A percentile compares a stretch with the other conserved stretches of the same genome.
Conservation (phyloP, 2,888 invertebrate species). For the Amblyteles armatorius region DNA sequence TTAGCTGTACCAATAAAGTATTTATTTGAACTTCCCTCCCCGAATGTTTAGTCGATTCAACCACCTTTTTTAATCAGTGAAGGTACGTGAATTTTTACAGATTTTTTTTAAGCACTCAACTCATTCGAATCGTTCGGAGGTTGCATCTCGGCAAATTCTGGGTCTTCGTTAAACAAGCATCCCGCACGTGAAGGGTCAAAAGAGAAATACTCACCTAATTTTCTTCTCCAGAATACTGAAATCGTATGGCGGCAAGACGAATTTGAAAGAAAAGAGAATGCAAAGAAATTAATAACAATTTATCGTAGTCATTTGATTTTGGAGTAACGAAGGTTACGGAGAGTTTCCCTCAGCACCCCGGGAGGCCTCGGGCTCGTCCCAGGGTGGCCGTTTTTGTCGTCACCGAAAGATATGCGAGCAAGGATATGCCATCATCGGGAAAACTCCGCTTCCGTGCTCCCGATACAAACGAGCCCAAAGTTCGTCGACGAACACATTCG, state of each 20-base stretch:
- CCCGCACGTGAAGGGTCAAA: background rate
- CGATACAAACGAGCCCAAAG: background rate
- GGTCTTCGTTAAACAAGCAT: too few relatives aligned
- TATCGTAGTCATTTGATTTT: constrained; percentile 26
- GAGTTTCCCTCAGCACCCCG: constrained; percentile 78
- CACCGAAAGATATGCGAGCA: constrained; percentile 80
- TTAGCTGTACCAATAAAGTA: too few relatives aligned
- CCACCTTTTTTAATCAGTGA: too few relatives aligned
- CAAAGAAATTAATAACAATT: background rate
- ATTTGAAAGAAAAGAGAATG: constrained; percentile 70
- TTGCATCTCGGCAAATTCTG: too few relatives aligned
- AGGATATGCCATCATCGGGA: constrained; percentile 82
- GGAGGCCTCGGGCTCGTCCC: constrained; percentile 78
- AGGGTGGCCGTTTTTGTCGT: constrained; percentile 80
- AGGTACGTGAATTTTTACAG: too few relatives aligned
- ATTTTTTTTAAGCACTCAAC: too few relatives aligned
- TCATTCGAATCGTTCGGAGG: too few relatives aligned
- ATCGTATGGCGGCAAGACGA: constrained; percentile 83
- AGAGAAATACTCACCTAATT: constrained; percentile 90
- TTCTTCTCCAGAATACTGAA: constrained; percentile 94
- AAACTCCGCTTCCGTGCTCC: constrained; percentile 23
- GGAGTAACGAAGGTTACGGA: background rate
- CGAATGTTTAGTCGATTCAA: too few relatives aligned
- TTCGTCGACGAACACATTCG: background rate
- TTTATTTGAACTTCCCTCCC: too few relatives aligned